phyloP scores from a whole-genome alignment of 2,888 invertebrate genomes.

The Aphelenchoides bicaudatus region DNA sequence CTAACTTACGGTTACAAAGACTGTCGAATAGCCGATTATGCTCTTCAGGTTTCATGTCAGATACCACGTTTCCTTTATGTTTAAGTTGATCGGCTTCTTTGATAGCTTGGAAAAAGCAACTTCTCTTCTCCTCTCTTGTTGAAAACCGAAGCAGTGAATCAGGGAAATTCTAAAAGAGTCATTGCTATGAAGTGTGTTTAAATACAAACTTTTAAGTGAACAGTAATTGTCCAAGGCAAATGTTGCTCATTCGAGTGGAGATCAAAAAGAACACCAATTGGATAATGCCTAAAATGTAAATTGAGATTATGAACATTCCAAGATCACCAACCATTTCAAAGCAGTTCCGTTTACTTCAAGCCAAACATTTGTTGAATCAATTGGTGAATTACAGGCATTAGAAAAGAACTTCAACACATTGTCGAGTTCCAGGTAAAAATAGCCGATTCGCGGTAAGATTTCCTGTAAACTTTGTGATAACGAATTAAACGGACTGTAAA shows the following conservation, averaged over 20 bases:
- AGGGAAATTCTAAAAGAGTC: slow-evolving; percentile 79
- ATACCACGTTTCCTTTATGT: slow-evolving; percentile 70
- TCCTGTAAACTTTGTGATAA: slow-evolving; percentile 36
- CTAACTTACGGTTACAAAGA: slow-evolving; percentile 75
- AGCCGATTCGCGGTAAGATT: slow-evolving; percentile 53
- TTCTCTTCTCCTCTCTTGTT: slow-evolving; percentile 79
- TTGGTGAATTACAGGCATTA: slow-evolving; percentile 31
- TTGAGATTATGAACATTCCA: too few species aligned
- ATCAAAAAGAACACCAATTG: slow-evolving; percentile 84
- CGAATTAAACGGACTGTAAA: slow-evolving; percentile 13
- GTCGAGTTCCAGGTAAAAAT: slow-evolving; percentile 48
- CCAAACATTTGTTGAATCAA: slow-evolving; percentile 41
- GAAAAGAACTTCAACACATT: slow-evolving; percentile 38
- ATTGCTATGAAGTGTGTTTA: not conserved
- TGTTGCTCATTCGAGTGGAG: slow-evolving; percentile 67
- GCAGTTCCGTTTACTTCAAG: slow-evolving; percentile 44
- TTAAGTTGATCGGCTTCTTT: slow-evolving; percentile 98
- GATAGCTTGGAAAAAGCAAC: slow-evolving; percentile 85
- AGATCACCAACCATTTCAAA: slow-evolving; percentile 48
- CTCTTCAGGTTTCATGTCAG: slow-evolving; percentile 74
- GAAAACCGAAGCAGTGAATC: slow-evolving; percentile 79
- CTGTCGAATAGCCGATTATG: slow-evolving; percentile 82
- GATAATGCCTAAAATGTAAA: slow-evolving; percentile 69
- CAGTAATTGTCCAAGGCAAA: slow-evolving; percentile 87
- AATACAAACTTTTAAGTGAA: slow-evolving; percentile 73